These are phyloP conservation scores for Caenorhabditis tropicalis DNA, from an alignment of 1,140 invertebrate species.

Conservation along the genomic window DNA sequence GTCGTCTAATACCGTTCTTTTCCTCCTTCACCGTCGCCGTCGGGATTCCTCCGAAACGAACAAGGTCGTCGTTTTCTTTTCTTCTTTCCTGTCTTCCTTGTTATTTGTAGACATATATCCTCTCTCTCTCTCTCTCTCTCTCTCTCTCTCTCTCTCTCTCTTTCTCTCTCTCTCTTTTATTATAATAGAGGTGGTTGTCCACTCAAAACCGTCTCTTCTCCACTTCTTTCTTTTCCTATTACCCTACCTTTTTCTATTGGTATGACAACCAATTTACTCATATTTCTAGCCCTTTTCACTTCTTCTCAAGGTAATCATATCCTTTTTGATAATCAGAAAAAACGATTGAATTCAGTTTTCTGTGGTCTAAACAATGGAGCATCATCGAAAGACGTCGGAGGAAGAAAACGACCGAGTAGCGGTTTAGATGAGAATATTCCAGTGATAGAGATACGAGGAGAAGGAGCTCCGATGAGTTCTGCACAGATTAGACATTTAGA, in stretches of 20 bases:
- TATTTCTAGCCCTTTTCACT: background rate
- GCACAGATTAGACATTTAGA: constrained; percentile 69
- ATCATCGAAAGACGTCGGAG: constrained; percentile 8
- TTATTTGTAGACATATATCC: too few species aligned
- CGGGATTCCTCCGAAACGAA: background rate
- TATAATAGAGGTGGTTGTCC: constrained; percentile 7
- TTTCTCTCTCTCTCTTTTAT: background rate
- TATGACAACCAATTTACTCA: background rate
- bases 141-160: background rate
- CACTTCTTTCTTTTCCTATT: background rate
- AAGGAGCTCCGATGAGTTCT: constrained; percentile 71
- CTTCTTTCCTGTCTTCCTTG: background rate
- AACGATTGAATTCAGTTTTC: background rate
- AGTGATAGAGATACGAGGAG: constrained; percentile 56
- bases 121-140: background rate
- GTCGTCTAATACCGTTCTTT: background rate
- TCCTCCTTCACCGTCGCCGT: background rate
- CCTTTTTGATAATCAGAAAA: background rate
- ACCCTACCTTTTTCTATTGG: background rate
- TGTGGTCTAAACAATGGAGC: constrained; percentile 24
- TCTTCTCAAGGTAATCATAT: background rate
- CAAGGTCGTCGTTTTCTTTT: background rate
- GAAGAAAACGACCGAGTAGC: background rate
- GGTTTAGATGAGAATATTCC: constrained; percentile 25
- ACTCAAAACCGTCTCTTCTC: background rate